Evolutionary conservation across 2,888 invertebrate species (phyloP), one percentile per base, ranked within the genome.

Genomic region (Acronicta leporina): DNA sequence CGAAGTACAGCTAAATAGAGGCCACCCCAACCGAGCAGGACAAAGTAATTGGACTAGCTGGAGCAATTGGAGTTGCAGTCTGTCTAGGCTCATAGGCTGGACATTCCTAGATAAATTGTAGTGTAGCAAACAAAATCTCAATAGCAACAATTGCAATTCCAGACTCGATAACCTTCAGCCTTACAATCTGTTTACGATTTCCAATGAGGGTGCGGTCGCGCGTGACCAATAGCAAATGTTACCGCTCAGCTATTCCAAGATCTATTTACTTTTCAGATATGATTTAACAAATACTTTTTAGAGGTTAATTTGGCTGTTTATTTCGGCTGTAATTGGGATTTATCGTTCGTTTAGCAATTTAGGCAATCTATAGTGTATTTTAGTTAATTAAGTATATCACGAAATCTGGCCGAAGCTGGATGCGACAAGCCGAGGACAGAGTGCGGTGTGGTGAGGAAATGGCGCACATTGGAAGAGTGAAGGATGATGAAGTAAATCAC

Each of bases 141-240:
- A 44, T 11, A 42, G 35, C 14, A 9, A 40, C 15, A 44, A 53
- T 44, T 66, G 60, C 73, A 63, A 70, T 75, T 72, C 70, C 69
- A 70, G 56, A 13, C 52, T 44, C 43, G 72, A 69, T 77, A 79
- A 63, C 65, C 76, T 74, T 57, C 52, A 67, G 30, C 70, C 76
- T 61, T 46, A 20, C 49, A 68, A 69, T 71, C 68, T 61, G 48
- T 73, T 53, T 63, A 54, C 52, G 47, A 40, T 44, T 30, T 46
- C 27, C 30, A 35, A 14, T 38, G 65, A 73, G 57, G 64, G 63
- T 16, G 52, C 49, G 48, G 49, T 55, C 44, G 44, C 61, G 54
- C 73, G 61, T 79, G 73, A 68, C 61, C 48, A 53, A 63, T 63
- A 54, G 48, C 25, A n/a, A 53, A 51, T 13, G 48, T 57, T 52